These are phyloP conservation scores for Idaea biselata DNA, from an alignment of 2,888 invertebrate genomes.

Conservation along the genomic window DNA sequence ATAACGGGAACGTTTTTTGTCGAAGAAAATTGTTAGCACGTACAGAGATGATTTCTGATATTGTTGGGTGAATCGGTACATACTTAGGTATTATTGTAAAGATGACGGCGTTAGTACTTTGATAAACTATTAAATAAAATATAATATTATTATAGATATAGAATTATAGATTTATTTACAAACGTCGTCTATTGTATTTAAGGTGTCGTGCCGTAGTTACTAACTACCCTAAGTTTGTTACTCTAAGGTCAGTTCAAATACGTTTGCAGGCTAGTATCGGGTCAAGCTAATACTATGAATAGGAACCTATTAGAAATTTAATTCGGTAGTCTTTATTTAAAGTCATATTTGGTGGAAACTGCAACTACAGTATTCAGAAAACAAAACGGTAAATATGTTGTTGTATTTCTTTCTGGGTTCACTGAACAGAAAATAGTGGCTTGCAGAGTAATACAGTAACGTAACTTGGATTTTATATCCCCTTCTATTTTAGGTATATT, in stretches of 20 bases:
- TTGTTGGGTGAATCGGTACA: not conserved
- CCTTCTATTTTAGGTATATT: no score
- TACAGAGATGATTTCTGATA: not conserved
- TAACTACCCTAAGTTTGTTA: not conserved
- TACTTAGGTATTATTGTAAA: not conserved
- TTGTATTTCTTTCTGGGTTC: no score
- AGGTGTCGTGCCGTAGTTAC: not conserved
- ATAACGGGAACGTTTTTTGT: conserved; percentile 21
- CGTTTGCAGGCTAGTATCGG: not conserved
- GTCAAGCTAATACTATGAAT: not conserved
- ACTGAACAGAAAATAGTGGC: no score
- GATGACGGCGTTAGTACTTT: not conserved
- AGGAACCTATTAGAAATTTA: not conserved
- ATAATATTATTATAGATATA: no score
- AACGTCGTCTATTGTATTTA: not conserved
- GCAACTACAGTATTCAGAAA: no score
- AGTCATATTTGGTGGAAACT: no score
- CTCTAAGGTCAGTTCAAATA: not conserved
- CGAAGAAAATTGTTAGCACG: conserved; percentile 12
- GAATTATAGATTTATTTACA: no score
- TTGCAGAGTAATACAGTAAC: no score
- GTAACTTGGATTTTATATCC: no score
- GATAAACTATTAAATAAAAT: no score
- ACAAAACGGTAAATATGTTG: no score
- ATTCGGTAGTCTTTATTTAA: no score